Evolutionary conservation across 2,888 invertebrate genomes (phyloP).

Genomic region (Zaprionus bogoriensis): DNA sequence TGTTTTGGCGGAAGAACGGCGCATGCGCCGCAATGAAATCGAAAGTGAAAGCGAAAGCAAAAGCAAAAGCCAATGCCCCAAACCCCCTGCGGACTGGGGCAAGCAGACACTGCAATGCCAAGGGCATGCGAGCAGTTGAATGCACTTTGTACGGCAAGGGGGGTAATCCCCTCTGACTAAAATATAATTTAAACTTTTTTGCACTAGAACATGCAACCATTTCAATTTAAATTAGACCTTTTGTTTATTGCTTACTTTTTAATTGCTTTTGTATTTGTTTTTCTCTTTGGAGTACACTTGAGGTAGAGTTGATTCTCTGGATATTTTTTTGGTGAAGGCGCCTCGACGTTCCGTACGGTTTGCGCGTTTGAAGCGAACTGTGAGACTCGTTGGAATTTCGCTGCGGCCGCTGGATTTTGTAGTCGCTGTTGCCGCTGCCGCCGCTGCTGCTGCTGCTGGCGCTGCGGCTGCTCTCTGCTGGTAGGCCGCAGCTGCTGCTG

Average conservation of each 20-base stretch:
- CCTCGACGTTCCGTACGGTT: slow-evolving; percentile 75
- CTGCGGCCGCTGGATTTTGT: slow-evolving; percentile 70
- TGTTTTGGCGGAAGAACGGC: slow-evolving; percentile 45
- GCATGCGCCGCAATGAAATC: slow-evolving; percentile 65
- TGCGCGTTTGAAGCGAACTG: slow-evolving; percentile 32
- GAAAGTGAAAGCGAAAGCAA: slow-evolving; percentile 56
- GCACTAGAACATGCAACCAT: slow-evolving; percentile 4
- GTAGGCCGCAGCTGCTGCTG: slow-evolving; percentile 20
- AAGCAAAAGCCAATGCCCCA: not conserved
- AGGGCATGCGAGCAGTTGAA: slow-evolving; percentile 66
- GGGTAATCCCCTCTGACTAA: slow-evolving; percentile 2
- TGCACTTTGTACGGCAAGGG: slow-evolving; percentile 51
- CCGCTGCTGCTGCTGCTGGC: not conserved
- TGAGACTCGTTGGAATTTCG: slow-evolving; percentile 65
- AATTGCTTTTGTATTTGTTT: slow-evolving; percentile 15
- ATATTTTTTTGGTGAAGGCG: slow-evolving; percentile 30
- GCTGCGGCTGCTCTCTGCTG: not conserved
- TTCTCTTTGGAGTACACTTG: slow-evolving; percentile 32
- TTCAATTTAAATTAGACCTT: not conserved
- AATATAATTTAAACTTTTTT: slow-evolving; percentile 27
- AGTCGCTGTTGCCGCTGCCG: slow-evolving; percentile 18
- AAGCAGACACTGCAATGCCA: slow-evolving; percentile 57
- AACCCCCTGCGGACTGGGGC: not conserved
- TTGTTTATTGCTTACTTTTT: slow-evolving; percentile 52
- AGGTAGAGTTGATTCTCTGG: slow-evolving; percentile 19